Evolutionary conservation across 2,888 invertebrate species (phyloP).

Genomic region (Tetropium fuscum): DNA sequence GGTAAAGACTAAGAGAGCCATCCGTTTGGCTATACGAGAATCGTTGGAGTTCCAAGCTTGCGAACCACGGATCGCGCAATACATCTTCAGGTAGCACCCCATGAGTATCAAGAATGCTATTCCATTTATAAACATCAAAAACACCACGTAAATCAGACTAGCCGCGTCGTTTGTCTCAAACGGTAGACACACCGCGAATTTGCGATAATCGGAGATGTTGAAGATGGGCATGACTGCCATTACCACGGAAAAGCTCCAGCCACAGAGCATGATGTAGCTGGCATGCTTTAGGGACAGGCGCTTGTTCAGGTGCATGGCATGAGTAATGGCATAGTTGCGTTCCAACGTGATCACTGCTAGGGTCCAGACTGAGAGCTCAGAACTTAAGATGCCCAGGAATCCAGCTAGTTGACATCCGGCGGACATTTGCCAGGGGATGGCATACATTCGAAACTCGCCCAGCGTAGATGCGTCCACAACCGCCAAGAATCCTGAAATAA

Average conservation of each 20-base stretch:
- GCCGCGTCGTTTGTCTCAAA: slow-evolving; percentile 85
- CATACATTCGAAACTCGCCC: slow-evolving; percentile 96
- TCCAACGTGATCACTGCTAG: slow-evolving; percentile 96
- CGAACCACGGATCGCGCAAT: slow-evolving; percentile 96
- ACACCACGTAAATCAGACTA: slow-evolving; percentile 89
- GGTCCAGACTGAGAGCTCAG: slow-evolving; percentile 95
- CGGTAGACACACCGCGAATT: slow-evolving; percentile 96
- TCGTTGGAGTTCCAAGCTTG: slow-evolving; percentile 98
- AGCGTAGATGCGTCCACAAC: slow-evolving; percentile 96
- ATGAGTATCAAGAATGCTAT: slow-evolving; percentile 94
- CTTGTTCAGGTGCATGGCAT: slow-evolving; percentile 97
- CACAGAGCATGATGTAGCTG: slow-evolving; percentile 89
- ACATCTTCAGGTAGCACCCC: slow-evolving; percentile 97
- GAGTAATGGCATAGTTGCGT: slow-evolving; percentile 96
- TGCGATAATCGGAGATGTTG: slow-evolving; percentile 94
- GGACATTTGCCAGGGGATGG: slow-evolving; percentile 98
- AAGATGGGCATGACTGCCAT: slow-evolving; percentile 92
- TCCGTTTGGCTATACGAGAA: slow-evolving; percentile 94
- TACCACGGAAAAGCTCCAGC: slow-evolving; percentile 90
- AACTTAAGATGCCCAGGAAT: slow-evolving; percentile 93
- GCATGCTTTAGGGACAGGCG: slow-evolving; percentile 91
- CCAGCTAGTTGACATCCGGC: slow-evolving; percentile 94
- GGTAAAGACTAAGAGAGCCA: slow-evolving; percentile 96
- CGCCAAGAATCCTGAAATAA: slow-evolving; percentile 92
- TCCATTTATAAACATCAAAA: slow-evolving; percentile 92